Percentiles rank a stretch among this genome's conserved stretches.
phyloP scores from a whole-genome alignment of 1,140 invertebrate species.

The Maniola jurtina region DNA sequence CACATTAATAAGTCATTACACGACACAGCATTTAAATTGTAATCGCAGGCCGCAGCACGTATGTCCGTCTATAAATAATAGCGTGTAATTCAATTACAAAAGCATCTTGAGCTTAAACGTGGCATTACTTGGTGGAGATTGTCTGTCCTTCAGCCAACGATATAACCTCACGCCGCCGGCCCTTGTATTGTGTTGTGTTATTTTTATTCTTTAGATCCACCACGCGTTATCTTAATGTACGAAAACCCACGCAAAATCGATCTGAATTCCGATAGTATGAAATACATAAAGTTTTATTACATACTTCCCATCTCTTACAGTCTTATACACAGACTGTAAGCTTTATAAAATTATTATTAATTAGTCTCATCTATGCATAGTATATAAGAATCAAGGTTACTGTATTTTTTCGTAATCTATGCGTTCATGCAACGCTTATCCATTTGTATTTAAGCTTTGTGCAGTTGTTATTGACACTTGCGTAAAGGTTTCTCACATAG shows the following conservation, averaged over 20 bases:
- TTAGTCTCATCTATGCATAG: no score
- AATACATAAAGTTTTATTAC: background rate
- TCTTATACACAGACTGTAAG: no score
- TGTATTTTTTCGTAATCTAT: no score
- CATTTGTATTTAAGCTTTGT: no score
- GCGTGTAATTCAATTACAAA: slow-evolving; percentile 27
- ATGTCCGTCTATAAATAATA: slow-evolving; percentile 25
- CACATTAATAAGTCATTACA: slow-evolving; percentile 11
- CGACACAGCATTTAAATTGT: slow-evolving; percentile 8
- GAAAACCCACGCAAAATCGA: slow-evolving; percentile 14
- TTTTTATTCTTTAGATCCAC: slow-evolving; percentile 50
- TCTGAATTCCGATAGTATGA: background rate
- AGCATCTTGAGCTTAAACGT: slow-evolving; percentile 25
- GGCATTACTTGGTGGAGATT: slow-evolving; percentile 44
- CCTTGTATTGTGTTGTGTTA: slow-evolving; percentile 51
- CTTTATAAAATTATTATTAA: no score
- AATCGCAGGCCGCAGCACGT: slow-evolving; percentile 6
- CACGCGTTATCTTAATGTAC: slow-evolving; percentile 14
- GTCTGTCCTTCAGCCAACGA: slow-evolving; percentile 62
- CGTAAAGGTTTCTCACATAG: no score
- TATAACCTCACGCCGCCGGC: slow-evolving; percentile 50
- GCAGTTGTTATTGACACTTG: no score
- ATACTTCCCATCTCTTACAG: no score
- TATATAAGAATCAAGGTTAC: no score
- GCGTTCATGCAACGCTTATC: no score